phyloP scores from a whole-genome alignment of 53 echinoderm and acorn worm species.

The Antedon mediterranea region DNA sequence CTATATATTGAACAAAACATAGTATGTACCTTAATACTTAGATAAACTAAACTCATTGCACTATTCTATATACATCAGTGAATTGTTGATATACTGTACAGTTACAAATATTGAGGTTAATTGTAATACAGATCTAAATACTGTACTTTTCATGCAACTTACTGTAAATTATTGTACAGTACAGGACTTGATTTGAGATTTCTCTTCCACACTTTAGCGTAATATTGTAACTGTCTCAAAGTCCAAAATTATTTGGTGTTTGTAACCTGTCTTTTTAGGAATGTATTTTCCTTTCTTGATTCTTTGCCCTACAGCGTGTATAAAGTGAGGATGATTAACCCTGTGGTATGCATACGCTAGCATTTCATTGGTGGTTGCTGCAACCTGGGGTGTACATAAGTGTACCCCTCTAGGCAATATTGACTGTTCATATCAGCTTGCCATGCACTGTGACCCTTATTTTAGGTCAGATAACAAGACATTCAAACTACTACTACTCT shows the following conservation, averaged over 20 bases:
- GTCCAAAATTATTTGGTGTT: background rate
- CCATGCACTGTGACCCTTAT: background rate
- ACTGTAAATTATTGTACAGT: too few relatives aligned
- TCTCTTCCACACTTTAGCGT: too few relatives aligned
- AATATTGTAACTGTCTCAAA: background rate
- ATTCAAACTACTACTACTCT: too few relatives aligned
- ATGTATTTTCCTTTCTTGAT: background rate
- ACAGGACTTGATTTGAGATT: too few relatives aligned
- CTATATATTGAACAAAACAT: too few relatives aligned
- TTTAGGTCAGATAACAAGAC: background rate
- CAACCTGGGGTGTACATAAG: background rate
- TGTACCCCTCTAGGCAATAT: background rate
- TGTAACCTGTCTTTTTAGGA: background rate
- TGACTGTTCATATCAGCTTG: background rate
- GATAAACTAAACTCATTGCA: too few relatives aligned
- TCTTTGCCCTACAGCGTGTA: background rate
- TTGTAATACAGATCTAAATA: too few relatives aligned
- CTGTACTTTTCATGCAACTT: too few relatives aligned
- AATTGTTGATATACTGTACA: too few relatives aligned
- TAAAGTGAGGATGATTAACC: background rate
- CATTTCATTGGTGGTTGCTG: background rate
- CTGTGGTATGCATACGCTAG: background rate
- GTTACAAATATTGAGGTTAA: too few relatives aligned
- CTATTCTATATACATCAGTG: too few relatives aligned
- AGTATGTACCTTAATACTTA: too few relatives aligned